Evolutionary conservation across 2,113 vertebrate genomes (phyloP).

Genomic region (Philantomba maxwellii): DNA sequence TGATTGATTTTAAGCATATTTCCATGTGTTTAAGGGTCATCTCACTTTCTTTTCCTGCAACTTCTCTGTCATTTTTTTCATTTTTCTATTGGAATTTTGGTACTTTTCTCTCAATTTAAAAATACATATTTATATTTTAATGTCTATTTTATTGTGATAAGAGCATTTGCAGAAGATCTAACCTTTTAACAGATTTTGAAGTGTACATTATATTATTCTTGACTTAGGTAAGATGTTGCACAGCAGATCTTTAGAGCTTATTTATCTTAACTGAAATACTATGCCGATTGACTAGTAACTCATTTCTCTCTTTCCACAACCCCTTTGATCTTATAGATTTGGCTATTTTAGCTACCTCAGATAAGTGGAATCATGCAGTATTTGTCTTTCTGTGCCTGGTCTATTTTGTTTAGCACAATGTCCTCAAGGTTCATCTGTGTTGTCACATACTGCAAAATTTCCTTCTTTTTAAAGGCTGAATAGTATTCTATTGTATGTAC

Average conservation of each 20-base stretch:
- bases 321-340: background rate
- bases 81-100: background rate
- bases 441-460: background rate
- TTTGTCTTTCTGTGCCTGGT: background rate
- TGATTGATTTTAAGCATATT: constrained; percentile 11
- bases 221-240: background rate
- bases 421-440: background rate
- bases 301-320: background rate
- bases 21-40: background rate
- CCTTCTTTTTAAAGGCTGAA: background rate
- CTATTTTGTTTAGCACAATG: background rate
- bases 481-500: background rate
- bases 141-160: background rate
- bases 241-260: background rate
- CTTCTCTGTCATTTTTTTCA: background rate
- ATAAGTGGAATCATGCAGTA: background rate
- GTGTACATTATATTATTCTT: background rate
- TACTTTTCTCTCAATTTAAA: background rate
- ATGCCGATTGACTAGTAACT: background rate
- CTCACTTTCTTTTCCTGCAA: background rate
- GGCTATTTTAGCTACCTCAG: background rate
- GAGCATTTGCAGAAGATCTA: background rate
- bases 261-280: background rate
- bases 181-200: background rate
- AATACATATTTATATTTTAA: background rate